Conservation (phyloP, 2,113 vertebrate species). For the Heteronetta atricapilla region DNA sequence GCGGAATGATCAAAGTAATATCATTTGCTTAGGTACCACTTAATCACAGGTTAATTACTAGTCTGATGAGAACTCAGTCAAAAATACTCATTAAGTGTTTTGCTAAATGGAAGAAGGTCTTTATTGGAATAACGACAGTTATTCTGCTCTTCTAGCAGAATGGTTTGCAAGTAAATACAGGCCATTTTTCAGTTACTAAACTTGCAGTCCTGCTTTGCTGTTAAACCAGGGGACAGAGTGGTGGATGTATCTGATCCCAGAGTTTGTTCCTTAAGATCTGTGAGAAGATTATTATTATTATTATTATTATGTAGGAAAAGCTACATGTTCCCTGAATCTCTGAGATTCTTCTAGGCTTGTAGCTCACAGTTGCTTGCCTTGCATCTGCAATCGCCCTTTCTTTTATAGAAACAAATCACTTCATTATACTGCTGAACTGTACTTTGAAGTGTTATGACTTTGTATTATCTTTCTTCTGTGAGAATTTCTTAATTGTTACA, state of each 20-base stretch:
- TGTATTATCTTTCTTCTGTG: not conserved
- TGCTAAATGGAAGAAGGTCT: not conserved
- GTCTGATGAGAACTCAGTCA: not conserved
- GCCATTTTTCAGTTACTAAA: not conserved
- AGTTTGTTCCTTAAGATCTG: not conserved
- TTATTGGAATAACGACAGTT: not conserved
- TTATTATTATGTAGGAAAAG: not conserved
- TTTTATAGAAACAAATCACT: not conserved
- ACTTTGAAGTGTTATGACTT: not conserved
- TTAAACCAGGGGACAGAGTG: not conserved
- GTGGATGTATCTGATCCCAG: not conserved
- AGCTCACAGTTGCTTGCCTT: not conserved
- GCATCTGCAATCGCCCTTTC: not conserved
- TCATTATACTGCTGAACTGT: not conserved
- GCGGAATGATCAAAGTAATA: not conserved
- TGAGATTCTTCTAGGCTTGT: not conserved
- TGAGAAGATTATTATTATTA: not conserved
- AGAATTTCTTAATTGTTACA: not conserved
- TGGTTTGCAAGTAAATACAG: not conserved
- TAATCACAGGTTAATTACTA: not conserved
- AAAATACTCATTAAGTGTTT: not conserved
- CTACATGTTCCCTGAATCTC: not conserved
- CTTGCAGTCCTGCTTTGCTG: not conserved
- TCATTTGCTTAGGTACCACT: not conserved
- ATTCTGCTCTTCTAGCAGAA: not conserved